Evolutionary conservation across 2,888 invertebrate species (phyloP), one percentile per base, ranked within the genome.

Genomic region (Omphaloscelis lunosa): DNA sequence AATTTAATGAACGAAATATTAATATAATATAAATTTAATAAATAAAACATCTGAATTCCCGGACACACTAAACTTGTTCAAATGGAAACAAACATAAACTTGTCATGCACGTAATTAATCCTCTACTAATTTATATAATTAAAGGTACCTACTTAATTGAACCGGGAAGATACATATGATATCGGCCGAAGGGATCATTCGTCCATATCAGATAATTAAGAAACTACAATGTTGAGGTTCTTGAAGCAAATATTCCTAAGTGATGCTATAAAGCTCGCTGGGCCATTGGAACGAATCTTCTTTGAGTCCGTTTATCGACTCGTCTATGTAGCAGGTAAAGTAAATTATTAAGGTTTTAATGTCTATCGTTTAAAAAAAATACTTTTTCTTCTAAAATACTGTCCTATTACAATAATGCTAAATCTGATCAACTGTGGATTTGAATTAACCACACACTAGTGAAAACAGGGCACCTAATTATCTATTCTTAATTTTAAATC

Each of bases 221-320:
- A 39, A 73, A 66, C 59, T 74, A 80, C 73, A 76, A 95, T 95
- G 95, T 94, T 94, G 94, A 83, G 77, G 75, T 62, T 86, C 29
- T 39, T 93, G 8, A 51, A 85, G 77, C 56, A 83, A 81, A 77
- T 94, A 65, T 92, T 95, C 7, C 88, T 89, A 23, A 94, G 94
- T 0, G 92, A 91, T 76, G 94, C 95, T 59, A 75, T 96, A 62
- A 88, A 92, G 34, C 75, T 89, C 5, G 92, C 93, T 34, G 94
- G 94, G 1, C 84, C 88, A 20, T 84, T 92, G 45, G 96, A 96
- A 86, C 92, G 83, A 7, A 88, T 87, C 11, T 96, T 96, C 87
- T 95, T 95, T 83, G 95, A 93, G 79, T 90, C 92, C 0, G 91
- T 94, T 1, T 95, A 96, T 81, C 92, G 95, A 27, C 89, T 94